phyloP scores from a whole-genome alignment of 2,113 vertebrate genomes.

The Tetraodon nigroviridis region DNA sequence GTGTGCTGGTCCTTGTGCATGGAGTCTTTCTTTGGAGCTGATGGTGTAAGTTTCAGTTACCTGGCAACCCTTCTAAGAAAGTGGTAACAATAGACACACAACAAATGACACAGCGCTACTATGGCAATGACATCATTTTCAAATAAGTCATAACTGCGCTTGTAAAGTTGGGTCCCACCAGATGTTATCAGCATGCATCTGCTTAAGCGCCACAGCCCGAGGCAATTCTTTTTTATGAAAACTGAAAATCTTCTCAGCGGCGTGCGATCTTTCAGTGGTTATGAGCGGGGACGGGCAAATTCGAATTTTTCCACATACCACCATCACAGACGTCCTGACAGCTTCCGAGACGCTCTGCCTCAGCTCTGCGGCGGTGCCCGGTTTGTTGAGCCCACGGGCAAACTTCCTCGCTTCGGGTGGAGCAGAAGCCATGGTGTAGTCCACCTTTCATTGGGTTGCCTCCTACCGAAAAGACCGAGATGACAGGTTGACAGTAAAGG shows the following conservation, averaged over 20 bases:
- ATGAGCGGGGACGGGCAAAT: not conserved
- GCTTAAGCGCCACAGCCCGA: not conserved
- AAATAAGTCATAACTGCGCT: not conserved
- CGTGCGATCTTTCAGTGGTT: not conserved
- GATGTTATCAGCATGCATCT: not conserved
- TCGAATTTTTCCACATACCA: slow-evolving; percentile 64
- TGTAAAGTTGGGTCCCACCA: too few species aligned
- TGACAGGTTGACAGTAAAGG: not conserved
- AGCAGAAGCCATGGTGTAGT: slow-evolving; percentile 60
- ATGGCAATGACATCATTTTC: not conserved
- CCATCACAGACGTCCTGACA: slow-evolving; percentile 88
- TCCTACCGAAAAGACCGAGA: slow-evolving; percentile 2
- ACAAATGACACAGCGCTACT: not conserved
- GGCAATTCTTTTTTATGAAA: not conserved
- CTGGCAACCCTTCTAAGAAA: slow-evolving; percentile 59
- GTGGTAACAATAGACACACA: slow-evolving; percentile 36
- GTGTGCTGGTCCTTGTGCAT: slow-evolving; percentile 3
- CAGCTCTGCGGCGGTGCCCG: slow-evolving; percentile 92
- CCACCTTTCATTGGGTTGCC: slow-evolving; percentile 22
- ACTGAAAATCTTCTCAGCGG: not conserved
- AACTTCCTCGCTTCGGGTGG: slow-evolving; percentile 88
- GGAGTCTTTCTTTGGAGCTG: slow-evolving; percentile 14
- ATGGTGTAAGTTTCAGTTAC: slow-evolving; percentile 56
- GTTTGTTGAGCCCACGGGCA: slow-evolving; percentile 89
- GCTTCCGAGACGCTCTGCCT: slow-evolving; percentile 95